Evolutionary conservation across 2,113 vertebrate genomes (phyloP).

Genomic region (Ctenodactylus gundi): DNA sequence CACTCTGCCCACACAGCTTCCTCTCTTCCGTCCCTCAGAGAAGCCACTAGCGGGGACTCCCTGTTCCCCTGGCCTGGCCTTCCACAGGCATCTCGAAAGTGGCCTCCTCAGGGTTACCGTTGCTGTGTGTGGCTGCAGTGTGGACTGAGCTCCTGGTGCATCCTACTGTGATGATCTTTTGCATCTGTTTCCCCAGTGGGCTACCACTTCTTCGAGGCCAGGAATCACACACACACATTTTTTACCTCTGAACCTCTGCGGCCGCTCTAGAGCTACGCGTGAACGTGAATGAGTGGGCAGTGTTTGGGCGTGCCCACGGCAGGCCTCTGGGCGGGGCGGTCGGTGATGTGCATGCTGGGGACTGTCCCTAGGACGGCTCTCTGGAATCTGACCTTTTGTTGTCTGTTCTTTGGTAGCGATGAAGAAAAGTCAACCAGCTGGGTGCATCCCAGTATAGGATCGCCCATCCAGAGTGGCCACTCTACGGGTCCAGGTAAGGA

Average conservation of each 20-base stretch:
- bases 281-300: not conserved
- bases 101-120: too few relatives aligned
- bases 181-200: not conserved
- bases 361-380: not conserved
- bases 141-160: not conserved
- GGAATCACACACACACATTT: not conserved
- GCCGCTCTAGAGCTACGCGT: not conserved
- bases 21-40: not conserved
- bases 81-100: not conserved
- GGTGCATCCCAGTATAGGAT: conserved; percentile 79
- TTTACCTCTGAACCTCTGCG: not conserved
- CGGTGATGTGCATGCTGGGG: not conserved
- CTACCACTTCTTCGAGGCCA: not conserved
- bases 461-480: conserved; percentile 83
- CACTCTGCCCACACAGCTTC: not conserved
- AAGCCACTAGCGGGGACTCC: not conserved
- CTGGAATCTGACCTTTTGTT: not conserved
- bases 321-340: not conserved
- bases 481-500: conserved; percentile 80
- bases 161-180: not conserved
- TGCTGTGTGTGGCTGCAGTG: too few relatives aligned
- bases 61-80: not conserved
- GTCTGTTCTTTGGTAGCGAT: conserved; percentile 74
- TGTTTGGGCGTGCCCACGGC: not conserved
- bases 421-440: conserved; percentile 85